phyloP scores from a whole-genome alignment of 64 coral and sea anemone genomes.

The Dendrophyllia cribrosa region DNA sequence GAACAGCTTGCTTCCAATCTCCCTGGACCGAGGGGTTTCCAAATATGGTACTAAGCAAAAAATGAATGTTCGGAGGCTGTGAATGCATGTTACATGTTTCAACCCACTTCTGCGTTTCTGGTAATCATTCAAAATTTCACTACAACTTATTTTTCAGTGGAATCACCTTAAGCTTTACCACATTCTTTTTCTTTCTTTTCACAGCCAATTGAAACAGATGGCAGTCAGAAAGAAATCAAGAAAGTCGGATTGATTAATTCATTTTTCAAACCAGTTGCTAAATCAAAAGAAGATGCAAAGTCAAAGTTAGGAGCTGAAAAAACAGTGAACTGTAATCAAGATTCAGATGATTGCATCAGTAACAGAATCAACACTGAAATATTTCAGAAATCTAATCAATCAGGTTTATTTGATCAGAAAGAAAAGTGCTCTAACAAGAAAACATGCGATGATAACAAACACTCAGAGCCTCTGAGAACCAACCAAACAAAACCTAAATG shows the following conservation, averaged over 20 bases:
- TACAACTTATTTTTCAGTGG: neutral
- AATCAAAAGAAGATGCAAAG: neutral
- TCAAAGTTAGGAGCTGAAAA: neutral
- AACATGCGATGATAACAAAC: neutral
- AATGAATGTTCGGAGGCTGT: no score
- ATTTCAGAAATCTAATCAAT: neutral
- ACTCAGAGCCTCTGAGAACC: neutral
- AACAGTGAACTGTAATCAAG: neutral
- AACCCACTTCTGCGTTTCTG: no score
- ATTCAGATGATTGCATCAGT: neutral
- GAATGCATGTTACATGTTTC: no score
- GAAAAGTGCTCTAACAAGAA: neutral
- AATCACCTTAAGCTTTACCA: neutral
- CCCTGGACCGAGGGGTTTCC: no score
- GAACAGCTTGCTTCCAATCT: no score
- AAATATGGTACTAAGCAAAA: no score
- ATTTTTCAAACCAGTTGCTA: conserved; percentile 10
- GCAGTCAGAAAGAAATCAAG: neutral
- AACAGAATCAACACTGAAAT: neutral
- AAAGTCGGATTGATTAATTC: conserved; percentile 10
- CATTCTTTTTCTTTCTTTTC: neutral
- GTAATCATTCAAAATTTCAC: neutral
- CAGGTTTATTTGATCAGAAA: neutral
- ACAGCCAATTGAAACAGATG: neutral
- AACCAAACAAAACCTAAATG: neutral